Percentiles rank a stretch among this genome's conserved stretches.
Evolutionary conservation across 1,140 invertebrate genomes (phyloP).

Genomic region (Papilio machaon): DNA sequence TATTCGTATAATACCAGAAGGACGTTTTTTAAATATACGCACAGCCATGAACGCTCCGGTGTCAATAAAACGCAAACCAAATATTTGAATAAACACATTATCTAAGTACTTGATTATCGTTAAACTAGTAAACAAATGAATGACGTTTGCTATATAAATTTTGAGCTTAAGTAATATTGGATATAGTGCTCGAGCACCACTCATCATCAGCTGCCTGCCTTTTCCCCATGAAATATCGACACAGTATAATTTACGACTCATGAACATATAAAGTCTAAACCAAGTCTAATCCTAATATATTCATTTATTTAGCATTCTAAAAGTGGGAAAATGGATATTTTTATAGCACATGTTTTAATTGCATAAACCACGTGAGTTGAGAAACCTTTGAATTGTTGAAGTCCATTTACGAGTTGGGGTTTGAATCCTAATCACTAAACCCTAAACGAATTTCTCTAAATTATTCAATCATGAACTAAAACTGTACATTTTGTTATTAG

Average conservation of each 20-base stretch:
- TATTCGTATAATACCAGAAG: neutral
- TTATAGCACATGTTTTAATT: neutral
- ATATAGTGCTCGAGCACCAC: neutral
- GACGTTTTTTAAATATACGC: neutral
- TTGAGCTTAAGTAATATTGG: neutral
- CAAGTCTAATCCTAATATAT: too few species aligned
- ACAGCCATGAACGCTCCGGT: neutral
- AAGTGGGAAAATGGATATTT: too few species aligned
- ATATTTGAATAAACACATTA: constrained; percentile 36
- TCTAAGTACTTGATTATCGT: neutral
- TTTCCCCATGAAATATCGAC: neutral
- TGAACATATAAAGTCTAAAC: too few species aligned
- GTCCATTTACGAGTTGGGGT: too few species aligned
- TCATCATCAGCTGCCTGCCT: neutral
- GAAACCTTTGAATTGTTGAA: too few species aligned
- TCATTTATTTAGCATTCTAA: too few species aligned
- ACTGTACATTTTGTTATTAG: neutral
- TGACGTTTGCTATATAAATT: neutral
- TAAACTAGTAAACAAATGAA: neutral
- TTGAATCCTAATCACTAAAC: too few species aligned
- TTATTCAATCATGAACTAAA: neutral
- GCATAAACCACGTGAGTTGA: neutral
- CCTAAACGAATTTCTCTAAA: neutral
- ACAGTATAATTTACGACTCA: too few species aligned
- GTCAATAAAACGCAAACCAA: neutral